Percentiles rank a stretch among this genome's conserved stretches.
Evolutionary conservation across 2,888 invertebrate species (phyloP).

Genomic region (Netelia virgata): DNA sequence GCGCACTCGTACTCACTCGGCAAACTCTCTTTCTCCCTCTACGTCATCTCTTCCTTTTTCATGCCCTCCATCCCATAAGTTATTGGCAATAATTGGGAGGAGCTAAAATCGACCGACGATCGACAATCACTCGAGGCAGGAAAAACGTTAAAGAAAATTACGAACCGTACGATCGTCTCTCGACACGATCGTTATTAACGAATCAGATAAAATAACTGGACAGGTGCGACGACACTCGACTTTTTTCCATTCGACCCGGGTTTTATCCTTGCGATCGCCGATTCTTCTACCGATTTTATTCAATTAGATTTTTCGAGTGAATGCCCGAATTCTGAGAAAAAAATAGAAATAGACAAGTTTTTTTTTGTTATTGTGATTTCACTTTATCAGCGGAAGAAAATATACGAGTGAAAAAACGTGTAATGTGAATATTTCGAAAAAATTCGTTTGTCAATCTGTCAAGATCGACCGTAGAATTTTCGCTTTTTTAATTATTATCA

Average conservation of each 20-base stretch:
- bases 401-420: no score
- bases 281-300: no score
- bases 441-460: no score
- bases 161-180: not conserved
- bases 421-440: no score
- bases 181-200: slow-evolving; percentile 33
- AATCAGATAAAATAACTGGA: slow-evolving; percentile 10
- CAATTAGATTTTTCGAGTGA: no score
- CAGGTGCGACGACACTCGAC: slow-evolving; percentile 9
- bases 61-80: slow-evolving; percentile 27
- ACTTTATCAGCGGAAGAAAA: no score
- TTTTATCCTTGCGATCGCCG: no score
- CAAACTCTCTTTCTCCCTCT: slow-evolving; percentile 9
- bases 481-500: no score
- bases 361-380: no score
- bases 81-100: slow-evolving; percentile 45
- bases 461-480: no score
- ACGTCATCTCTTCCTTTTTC: not conserved
- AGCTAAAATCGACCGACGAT: slow-evolving; percentile 22
- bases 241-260: not conserved
- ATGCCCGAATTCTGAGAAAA: no score
- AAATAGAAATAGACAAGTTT: no score
- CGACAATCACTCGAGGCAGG: not conserved
- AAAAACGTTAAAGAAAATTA: slow-evolving; percentile 1
- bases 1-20: slow-evolving; percentile 40